Evolutionary conservation across 1,140 invertebrate genomes (phyloP).

Genomic region (Zaprionus ghesquierei): DNA sequence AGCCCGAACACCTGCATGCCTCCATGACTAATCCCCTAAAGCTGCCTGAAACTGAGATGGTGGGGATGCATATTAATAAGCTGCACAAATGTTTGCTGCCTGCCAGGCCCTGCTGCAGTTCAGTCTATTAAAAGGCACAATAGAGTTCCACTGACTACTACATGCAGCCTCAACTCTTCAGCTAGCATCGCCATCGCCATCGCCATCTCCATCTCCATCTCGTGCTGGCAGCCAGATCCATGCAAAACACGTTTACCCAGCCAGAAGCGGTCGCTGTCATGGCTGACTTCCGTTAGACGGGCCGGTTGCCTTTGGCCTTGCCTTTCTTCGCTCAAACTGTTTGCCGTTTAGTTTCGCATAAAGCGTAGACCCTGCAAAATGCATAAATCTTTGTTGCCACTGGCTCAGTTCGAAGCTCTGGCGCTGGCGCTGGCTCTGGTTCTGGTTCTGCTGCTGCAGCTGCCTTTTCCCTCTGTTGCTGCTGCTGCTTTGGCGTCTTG

Average conservation of each 20-base stretch:
- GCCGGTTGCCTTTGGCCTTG: constrained; percentile 1
- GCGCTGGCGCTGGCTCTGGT: neutral
- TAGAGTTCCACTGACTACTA: constrained; percentile 28
- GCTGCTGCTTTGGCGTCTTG: constrained; percentile 53
- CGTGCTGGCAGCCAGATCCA: constrained; percentile 9
- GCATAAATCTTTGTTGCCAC: constrained; percentile 76
- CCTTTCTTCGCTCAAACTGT: constrained; percentile 67
- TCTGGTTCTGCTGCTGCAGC: neutral
- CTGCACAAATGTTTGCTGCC: constrained; percentile 71
- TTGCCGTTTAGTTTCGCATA: constrained; percentile 74
- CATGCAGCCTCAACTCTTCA: neutral
- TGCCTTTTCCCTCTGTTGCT: too few species aligned
- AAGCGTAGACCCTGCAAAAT: constrained; percentile 64
- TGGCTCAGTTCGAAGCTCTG: constrained; percentile 26
- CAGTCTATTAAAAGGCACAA: constrained; percentile 75
- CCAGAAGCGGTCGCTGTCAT: constrained; percentile 15
- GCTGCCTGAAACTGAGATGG: constrained; percentile 16
- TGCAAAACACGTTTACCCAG: constrained; percentile 37
- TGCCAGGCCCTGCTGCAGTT: constrained; percentile 48
- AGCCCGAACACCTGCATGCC: constrained; percentile 52
- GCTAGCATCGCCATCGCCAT: neutral
- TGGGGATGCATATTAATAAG: constrained; percentile 71
- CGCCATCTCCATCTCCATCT: neutral
- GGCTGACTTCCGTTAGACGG: constrained; percentile 4
- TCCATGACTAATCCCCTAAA: constrained; percentile 35